These are phyloP conservation scores for Laticauda colubrina DNA, from an alignment of 2,113 vertebrate genomes.

Conservation along the genomic window DNA sequence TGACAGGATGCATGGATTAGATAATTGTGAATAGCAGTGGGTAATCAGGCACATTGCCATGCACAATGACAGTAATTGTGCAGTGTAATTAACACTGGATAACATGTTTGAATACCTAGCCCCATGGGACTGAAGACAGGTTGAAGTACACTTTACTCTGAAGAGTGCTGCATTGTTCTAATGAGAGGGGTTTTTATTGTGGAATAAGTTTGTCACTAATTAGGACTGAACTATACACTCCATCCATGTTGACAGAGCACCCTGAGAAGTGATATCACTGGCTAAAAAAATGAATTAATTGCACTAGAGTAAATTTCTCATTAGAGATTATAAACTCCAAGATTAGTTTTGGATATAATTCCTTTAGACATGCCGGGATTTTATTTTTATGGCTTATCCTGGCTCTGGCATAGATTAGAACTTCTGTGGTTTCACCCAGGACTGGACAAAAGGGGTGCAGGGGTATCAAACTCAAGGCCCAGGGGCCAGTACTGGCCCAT, in stretches of 20 bases:
- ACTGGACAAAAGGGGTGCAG: not conserved
- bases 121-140: conserved; percentile 16
- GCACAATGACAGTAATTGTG: conserved; percentile 23
- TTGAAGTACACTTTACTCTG: conserved; percentile 9
- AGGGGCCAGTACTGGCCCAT: too few species aligned
- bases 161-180: conserved; percentile 12
- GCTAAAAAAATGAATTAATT: not conserved
- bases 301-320: not conserved
- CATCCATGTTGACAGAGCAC: accelerated
- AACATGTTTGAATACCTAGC: conserved; percentile 30
- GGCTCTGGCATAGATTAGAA: not conserved
- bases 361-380: not conserved
- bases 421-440: not conserved
- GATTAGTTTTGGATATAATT: not conserved
- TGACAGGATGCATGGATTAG: conserved; percentile 23
- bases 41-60: conserved; percentile 25
- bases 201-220: conserved; percentile 13
- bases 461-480: too few species aligned
- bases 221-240: not conserved
- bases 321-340: not conserved
- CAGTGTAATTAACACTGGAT: conserved; percentile 25
- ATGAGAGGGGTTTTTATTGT: not conserved
- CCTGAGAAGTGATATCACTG: not conserved
- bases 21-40: conserved; percentile 22
- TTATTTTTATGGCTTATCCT: not conserved